Conservation (phyloP, 2,888 invertebrate species). For the Lucinisca nassula region DNA sequence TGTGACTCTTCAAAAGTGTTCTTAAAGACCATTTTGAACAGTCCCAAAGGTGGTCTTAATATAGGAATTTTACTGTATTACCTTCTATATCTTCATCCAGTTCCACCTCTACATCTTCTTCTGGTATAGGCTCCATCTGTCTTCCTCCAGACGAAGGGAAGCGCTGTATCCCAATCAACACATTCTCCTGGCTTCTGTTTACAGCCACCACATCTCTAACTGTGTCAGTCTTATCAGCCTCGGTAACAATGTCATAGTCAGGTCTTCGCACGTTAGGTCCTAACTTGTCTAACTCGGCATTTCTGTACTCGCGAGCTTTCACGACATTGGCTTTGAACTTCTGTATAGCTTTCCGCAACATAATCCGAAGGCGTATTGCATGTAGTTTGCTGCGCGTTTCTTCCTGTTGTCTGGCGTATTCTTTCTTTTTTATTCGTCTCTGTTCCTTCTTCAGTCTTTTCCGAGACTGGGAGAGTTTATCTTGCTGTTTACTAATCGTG, state of each 20-base stretch:
- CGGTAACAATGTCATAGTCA: background rate
- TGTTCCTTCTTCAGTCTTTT: slow-evolving; percentile 50
- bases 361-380: slow-evolving; percentile 35
- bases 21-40: too few relatives aligned
- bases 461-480: slow-evolving; percentile 46
- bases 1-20: too few relatives aligned
- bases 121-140: slow-evolving; percentile 63
- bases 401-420: slow-evolving; percentile 58
- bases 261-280: background rate
- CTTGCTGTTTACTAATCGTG: slow-evolving; percentile 60
- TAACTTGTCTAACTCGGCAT: slow-evolving; percentile 12
- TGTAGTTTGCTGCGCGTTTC: slow-evolving; percentile 53
- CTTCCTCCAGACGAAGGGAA: slow-evolving; percentile 49
- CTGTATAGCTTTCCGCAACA: slow-evolving; percentile 58
- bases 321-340: slow-evolving; percentile 56
- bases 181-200: background rate
- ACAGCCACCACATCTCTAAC: background rate
- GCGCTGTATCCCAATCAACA: background rate
- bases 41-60: too few relatives aligned
- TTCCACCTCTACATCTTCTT: slow-evolving; percentile 35
- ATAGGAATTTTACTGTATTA: too few relatives aligned
- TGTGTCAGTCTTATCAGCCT: background rate
- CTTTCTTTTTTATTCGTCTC: slow-evolving; percentile 49
- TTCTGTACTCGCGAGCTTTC: slow-evolving; percentile 11
- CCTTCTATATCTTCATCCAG: slow-evolving; percentile 53